Base-by-base conservation (phyloP, 1,140 invertebrate genomes). In the Euglossa dilemma region DNA sequence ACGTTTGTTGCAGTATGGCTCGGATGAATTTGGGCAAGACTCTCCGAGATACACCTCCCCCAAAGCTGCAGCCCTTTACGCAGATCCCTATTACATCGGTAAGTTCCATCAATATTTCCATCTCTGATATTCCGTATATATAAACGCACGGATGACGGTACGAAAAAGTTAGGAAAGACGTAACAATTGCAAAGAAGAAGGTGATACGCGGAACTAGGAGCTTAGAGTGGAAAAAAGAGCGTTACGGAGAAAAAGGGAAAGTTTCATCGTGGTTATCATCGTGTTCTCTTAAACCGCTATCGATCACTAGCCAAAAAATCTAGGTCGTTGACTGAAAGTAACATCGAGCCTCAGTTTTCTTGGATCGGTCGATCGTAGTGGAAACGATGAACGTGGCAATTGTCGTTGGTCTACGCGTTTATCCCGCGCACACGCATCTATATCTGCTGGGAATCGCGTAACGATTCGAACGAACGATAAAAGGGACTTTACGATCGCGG, bases 1-100 rank as follows among this genome's bases (percentile, higher is more conserved):
- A 83, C 87, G 89, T 92, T 89, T 92, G 92, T 96, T 95, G 59
- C 95, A 98, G 97, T 98, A 98, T 94, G 97, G 97, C 92, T 97
- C 97, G 89, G 98, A 98, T 92, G 98, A 98, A 92, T 98, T 98
- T 93, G 96, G 96, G n/a, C 95, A 97, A 93, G 97, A 98, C 91
- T 97, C 97, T 18, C 97, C 96, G 84, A 95, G 98, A 91, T 98
- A 98, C 95, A 96, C 97, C 83, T 98, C 97, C 74, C 97, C 97
- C 36, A 98, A 98, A 92, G 95, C 95, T 87, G 95, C 95, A 54
- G 86, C 94, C 88, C 90, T 94, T 67, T 94, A 94, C 86, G 91
- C 93, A 47, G 95, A 95, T 84, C 90, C 93, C 6, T 95, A 95
- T 79, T 95, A 95, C 91, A 93, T 95, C 81, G 95, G 95, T 95